A percentile compares a stretch with the other conserved stretches of the same genome.
phyloP scores from a whole-genome alignment of 2,888 invertebrate species.

The Xanthia icteritia region DNA sequence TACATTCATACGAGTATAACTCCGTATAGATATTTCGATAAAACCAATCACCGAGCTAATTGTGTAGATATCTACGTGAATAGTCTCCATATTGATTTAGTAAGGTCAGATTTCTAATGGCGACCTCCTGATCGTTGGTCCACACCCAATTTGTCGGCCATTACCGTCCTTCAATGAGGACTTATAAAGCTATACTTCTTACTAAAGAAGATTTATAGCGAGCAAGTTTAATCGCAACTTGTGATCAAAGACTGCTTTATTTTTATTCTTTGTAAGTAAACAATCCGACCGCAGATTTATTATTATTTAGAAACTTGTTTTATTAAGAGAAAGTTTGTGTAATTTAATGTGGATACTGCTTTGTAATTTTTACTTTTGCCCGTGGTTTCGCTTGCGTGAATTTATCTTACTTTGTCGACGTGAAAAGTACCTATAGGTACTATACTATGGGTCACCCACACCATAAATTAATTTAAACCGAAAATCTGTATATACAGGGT shows the following conservation, averaged over 20 bases:
- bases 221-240: slow-evolving; percentile 44
- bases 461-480: too few relatives aligned
- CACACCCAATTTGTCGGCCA: slow-evolving; percentile 59
- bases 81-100: slow-evolving; percentile 40
- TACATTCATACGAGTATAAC: neutral
- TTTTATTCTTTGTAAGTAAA: slow-evolving; percentile 50
- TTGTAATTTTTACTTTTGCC: slow-evolving; percentile 24
- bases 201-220: slow-evolving; percentile 52
- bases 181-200: slow-evolving; percentile 62
- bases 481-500: too few relatives aligned
- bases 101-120: slow-evolving; percentile 59
- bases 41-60: slow-evolving; percentile 24
- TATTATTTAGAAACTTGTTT: slow-evolving; percentile 51
- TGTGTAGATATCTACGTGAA: slow-evolving; percentile 22
- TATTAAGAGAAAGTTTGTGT: slow-evolving; percentile 41
- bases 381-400: slow-evolving; percentile 7
- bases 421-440: neutral
- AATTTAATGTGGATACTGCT: slow-evolving; percentile 32
- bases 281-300: slow-evolving; percentile 47
- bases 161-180: slow-evolving; percentile 52
- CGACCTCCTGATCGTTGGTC: slow-evolving; percentile 55
- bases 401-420: neutral
- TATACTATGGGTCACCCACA: neutral
- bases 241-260: slow-evolving; percentile 46
- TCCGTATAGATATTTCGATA: neutral